Conservation (phyloP, 2,888 invertebrate species). For the Heliconius hortense region DNA sequence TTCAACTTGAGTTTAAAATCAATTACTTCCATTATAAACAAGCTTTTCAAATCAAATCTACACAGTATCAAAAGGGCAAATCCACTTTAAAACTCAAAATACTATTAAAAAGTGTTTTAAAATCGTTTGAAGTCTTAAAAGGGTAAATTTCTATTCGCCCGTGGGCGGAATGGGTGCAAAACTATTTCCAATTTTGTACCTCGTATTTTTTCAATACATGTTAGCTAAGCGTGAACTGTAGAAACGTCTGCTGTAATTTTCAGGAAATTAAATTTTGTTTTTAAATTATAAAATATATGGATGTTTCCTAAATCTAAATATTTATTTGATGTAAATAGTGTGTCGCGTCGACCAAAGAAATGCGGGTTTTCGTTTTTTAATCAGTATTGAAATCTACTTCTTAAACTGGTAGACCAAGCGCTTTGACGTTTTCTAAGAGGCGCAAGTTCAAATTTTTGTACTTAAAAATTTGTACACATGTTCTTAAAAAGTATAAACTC, state of each 20-base stretch:
- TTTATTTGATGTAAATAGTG: neutral
- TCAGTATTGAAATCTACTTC: too few relatives aligned
- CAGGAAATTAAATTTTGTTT: neutral
- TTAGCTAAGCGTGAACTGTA: constrained; percentile 5
- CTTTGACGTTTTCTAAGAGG: neutral
- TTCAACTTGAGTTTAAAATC: neutral
- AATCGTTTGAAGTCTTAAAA: constrained; percentile 20
- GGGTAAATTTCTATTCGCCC: constrained; percentile 19
- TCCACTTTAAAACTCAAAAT: neutral
- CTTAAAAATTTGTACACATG: too few relatives aligned
- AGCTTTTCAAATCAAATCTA: neutral
- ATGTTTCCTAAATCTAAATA: neutral
- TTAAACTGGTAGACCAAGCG: neutral
- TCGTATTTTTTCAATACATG: constrained; percentile 15
- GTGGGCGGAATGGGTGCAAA: constrained; percentile 15
- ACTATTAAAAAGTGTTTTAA: constrained; percentile 7
- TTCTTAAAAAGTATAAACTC: too few relatives aligned
- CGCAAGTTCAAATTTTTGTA: neutral
- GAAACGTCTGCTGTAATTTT: constrained; percentile 5
- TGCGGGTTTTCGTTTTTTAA: too few relatives aligned
- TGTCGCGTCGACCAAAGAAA: too few relatives aligned
- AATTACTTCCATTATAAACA: neutral
- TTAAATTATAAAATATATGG: neutral
- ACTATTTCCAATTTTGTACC: constrained; percentile 21
- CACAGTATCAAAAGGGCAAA: neutral